phyloP scores from a whole-genome alignment of 2,888 invertebrate genomes.

The Diloba caeruleocephala region DNA sequence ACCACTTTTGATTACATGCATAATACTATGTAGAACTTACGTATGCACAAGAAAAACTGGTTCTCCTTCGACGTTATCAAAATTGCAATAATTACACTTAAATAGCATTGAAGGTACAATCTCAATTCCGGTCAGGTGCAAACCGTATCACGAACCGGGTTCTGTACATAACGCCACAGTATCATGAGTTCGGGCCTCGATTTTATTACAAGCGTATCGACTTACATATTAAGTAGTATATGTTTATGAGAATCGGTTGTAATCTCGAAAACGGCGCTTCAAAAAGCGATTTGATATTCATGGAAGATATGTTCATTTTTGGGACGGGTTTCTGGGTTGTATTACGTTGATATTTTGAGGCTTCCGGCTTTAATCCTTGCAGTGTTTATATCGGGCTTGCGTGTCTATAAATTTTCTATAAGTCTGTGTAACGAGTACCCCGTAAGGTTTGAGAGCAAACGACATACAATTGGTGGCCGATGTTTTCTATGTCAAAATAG shows the following conservation, averaged over 20 bases:
- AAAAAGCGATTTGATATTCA: slow-evolving; percentile 45
- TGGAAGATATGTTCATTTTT: slow-evolving; percentile 14
- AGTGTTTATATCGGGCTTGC: no score
- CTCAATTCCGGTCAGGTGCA: slow-evolving; percentile 60
- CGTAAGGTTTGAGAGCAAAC: no score
- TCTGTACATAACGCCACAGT: slow-evolving; percentile 46
- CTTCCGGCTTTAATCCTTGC: no score
- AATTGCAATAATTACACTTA: slow-evolving; percentile 51
- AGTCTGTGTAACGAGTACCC: no score
- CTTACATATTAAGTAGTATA: slow-evolving; percentile 54
- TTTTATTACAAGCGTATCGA: slow-evolving; percentile 46
- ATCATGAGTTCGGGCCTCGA: slow-evolving; percentile 45
- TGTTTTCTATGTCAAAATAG: no score
- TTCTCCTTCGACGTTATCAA: slow-evolving; percentile 32
- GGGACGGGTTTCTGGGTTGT: not conserved
- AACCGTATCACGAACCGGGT: slow-evolving; percentile 46
- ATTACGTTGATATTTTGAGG: no score
- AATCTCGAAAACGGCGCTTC: slow-evolving; percentile 46
- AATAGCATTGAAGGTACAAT: slow-evolving; percentile 43
- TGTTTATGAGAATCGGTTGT: slow-evolving; percentile 49
- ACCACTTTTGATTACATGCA: no score
- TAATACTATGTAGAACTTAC: no score
- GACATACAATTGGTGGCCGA: no score
- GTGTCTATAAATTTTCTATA: no score
- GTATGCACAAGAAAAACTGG: not conserved